A percentile compares a stretch with the other conserved stretches of the same genome.
Conservation (phyloP, 2,113 vertebrate species). For the Origma solitaria region DNA sequence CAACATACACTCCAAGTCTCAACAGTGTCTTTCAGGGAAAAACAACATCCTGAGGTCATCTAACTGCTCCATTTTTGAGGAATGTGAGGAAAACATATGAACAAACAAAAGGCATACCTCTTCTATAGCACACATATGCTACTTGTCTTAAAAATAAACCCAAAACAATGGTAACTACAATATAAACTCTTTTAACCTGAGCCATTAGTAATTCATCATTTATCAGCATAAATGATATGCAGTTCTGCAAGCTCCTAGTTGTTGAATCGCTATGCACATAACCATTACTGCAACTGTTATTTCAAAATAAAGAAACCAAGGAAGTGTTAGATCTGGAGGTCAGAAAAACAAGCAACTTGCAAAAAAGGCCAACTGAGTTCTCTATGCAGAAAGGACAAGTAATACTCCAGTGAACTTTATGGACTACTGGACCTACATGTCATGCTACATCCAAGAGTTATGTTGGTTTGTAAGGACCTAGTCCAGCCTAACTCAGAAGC, state of each 20-base stretch:
- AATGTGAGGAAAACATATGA: not conserved
- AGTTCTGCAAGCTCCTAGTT: not conserved
- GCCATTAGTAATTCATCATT: not conserved
- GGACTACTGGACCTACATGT: not conserved
- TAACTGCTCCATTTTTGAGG: constrained; percentile 15
- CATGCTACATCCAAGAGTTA: not conserved
- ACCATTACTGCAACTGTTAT: not conserved
- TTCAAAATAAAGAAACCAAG: not conserved
- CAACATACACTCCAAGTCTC: not conserved
- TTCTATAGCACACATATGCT: not conserved
- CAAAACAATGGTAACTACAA: not conserved
- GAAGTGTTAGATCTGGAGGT: not conserved
- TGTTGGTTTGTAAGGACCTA: not conserved
- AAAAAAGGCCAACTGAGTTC: not conserved
- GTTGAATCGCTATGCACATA: not conserved
- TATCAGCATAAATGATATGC: not conserved
- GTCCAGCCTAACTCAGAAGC: not conserved
- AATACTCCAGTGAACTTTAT: not conserved
- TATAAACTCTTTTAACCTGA: not conserved
- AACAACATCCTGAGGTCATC: not conserved
- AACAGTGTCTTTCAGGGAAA: not conserved
- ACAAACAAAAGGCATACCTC: not conserved
- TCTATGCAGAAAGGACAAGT: not conserved
- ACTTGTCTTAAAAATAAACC: not conserved
- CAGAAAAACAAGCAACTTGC: not conserved